A percentile compares a stretch with the other conserved stretches of the same genome.
Evolutionary conservation across 2,888 invertebrate species (phyloP).

Genomic region (Cremastinae sp.): DNA sequence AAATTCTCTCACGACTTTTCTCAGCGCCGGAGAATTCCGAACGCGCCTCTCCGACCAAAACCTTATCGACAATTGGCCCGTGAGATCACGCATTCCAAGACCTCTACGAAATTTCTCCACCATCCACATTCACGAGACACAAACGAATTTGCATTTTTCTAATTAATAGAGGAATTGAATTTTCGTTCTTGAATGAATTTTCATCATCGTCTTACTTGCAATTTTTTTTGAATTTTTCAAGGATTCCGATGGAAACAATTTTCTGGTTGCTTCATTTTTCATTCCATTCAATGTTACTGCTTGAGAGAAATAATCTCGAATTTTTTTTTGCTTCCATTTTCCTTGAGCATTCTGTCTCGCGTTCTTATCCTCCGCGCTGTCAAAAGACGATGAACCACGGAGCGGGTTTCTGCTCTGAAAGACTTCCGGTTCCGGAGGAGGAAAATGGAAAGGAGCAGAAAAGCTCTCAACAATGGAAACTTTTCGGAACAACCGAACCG

Average conservation of each 20-base stretch:
- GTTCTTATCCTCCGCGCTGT: background rate
- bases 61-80: constrained; percentile 46
- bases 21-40: constrained; percentile 39
- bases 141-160: background rate
- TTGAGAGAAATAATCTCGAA: too few relatives aligned
- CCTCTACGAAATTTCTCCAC: constrained; percentile 7
- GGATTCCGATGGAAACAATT: too few relatives aligned
- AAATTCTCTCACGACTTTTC: constrained; percentile 57
- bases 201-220: too few relatives aligned
- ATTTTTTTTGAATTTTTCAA: too few relatives aligned
- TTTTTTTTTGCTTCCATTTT: too few relatives aligned
- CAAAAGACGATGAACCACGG: constrained; percentile 19
- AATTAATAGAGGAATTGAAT: too few relatives aligned
- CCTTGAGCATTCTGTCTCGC: background rate
- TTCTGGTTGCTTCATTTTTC: background rate
- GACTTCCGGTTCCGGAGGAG: constrained; percentile 18
- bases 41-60: constrained; percentile 31
- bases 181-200: too few relatives aligned
- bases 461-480: constrained; percentile 50
- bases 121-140: background rate
- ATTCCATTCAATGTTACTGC: background rate
- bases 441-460: constrained; percentile 1
- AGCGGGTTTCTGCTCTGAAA: constrained; percentile 38
- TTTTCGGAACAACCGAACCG: constrained; percentile 47
- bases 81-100: constrained; percentile 17